These are phyloP conservation scores for Antennarius maculatus DNA, from an alignment of 2,797 vertebrate species.

Conservation along the genomic window DNA sequence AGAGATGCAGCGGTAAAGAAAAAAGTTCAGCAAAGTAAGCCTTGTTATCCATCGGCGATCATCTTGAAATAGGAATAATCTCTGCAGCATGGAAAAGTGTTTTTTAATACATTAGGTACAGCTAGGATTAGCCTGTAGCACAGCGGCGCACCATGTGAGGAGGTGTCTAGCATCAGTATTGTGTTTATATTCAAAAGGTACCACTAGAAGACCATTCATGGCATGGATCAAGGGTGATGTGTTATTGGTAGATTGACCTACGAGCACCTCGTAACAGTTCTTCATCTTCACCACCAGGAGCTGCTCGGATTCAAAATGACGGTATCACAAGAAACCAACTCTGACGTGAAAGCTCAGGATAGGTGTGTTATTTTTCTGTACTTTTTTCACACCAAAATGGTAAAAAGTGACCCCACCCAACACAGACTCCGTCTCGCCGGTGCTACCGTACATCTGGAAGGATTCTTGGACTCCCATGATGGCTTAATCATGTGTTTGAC, in stretches of 20 bases:
- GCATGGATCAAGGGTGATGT: slow-evolving; percentile 35
- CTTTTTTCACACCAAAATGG: slow-evolving; percentile 60
- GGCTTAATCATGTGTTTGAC: slow-evolving; percentile 68
- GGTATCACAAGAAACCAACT: slow-evolving; percentile 40
- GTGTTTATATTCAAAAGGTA: slow-evolving; percentile 1
- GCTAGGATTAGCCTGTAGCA: no score
- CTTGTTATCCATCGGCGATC: slow-evolving; percentile 13
- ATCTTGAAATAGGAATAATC: neutral
- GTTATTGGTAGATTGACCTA: slow-evolving; percentile 42
- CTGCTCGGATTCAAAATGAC: slow-evolving; percentile 20
- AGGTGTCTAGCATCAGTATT: slow-evolving; percentile 17
- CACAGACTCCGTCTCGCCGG: slow-evolving; percentile 53
- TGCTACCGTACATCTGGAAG: slow-evolving; percentile 45
- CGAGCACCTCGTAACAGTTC: slow-evolving; percentile 33
- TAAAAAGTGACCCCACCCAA: slow-evolving; percentile 38
- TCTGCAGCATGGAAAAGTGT: neutral
- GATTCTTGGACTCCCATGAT: slow-evolving; percentile 54
- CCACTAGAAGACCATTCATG: slow-evolving; percentile 25
- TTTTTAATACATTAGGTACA: no score
- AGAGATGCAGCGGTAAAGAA: slow-evolving; percentile 48
- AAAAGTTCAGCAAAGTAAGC: slow-evolving; percentile 37
- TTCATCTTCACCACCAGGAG: slow-evolving; percentile 52
- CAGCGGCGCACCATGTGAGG: neutral
- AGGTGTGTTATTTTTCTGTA: slow-evolving; percentile 44
- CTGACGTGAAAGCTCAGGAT: slow-evolving; percentile 38